Conservation (phyloP, 2,888 invertebrate species). For the Ellobium chinense region DNA sequence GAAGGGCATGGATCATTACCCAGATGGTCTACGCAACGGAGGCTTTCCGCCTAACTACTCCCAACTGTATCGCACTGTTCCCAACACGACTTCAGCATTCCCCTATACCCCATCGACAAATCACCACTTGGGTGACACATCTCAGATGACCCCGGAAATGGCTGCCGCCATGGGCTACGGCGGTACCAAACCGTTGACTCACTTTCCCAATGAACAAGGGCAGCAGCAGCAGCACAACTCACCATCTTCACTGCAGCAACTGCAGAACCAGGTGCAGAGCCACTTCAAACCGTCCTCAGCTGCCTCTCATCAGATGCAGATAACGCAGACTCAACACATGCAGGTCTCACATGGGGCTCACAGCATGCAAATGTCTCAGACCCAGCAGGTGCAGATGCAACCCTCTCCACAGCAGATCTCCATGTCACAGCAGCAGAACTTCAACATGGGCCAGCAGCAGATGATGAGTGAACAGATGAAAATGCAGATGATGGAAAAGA, state of each 20-base stretch:
- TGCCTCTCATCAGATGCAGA: conserved; percentile 87
- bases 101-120: conserved; percentile 46
- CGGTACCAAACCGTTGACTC: conserved; percentile 75
- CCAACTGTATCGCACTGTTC: conserved; percentile 40
- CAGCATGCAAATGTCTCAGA: conserved; percentile 71
- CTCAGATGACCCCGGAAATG: conserved; percentile 54
- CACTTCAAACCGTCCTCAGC: conserved; percentile 89
- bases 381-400: conserved; percentile 74
- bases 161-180: conserved; percentile 60
- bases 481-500: conserved; percentile 59
- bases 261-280: conserved; percentile 74
- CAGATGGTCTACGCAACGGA: conserved; percentile 55
- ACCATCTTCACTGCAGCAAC: conserved; percentile 71
- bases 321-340: conserved; percentile 88
- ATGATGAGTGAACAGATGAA: conserved; percentile 50
- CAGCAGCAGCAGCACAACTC: conserved; percentile 54
- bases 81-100: conserved; percentile 41
- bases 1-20: conserved; percentile 64
- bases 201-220: conserved; percentile 68
- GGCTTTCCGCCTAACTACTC: conserved; percentile 47
- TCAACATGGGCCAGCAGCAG: conserved; percentile 51
- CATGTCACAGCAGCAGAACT: conserved; percentile 70
- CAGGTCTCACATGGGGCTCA: conserved; percentile 78
- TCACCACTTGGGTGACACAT: conserved; percentile 45
- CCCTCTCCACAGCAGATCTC: conserved; percentile 82